These are phyloP conservation scores for Baryphthengus martii DNA, from an alignment of 2,113 vertebrate species.

Conservation along the genomic window DNA sequence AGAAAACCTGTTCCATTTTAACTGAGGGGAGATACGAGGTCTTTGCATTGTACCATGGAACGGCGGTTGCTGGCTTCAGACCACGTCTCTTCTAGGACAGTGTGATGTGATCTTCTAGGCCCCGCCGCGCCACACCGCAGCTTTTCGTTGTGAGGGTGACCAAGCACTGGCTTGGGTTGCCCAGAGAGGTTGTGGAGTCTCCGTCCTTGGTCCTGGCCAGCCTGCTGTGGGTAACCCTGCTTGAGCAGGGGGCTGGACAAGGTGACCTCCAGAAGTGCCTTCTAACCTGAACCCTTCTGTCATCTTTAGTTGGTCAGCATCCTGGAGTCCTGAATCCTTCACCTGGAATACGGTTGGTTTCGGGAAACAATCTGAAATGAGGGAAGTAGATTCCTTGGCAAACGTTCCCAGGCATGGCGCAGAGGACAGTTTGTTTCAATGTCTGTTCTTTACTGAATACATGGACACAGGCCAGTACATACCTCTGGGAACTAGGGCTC, in stretches of 20 bases:
- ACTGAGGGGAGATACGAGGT: background rate
- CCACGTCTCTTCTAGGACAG: background rate
- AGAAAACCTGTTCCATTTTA: background rate
- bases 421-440: background rate
- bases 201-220: background rate
- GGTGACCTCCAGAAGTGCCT: background rate
- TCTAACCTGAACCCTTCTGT: background rate
- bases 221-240: background rate
- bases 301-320: background rate
- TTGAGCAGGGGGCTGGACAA: background rate
- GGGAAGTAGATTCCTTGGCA: background rate
- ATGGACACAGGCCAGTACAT: background rate
- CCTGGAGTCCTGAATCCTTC: background rate
- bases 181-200: background rate
- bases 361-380: background rate
- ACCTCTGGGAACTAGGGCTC: background rate
- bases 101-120: background rate
- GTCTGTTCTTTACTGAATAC: background rate
- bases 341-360: background rate
- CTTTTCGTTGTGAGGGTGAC: background rate
- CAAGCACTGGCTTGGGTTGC: background rate
- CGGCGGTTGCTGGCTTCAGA: background rate
- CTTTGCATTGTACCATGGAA: background rate
- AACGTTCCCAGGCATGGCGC: background rate
- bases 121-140: no score